Evolutionary conservation across 2,797 vertebrate species (phyloP), one percentile per base, ranked within the genome.

Genomic region (Platyrinchus mystaceus): DNA sequence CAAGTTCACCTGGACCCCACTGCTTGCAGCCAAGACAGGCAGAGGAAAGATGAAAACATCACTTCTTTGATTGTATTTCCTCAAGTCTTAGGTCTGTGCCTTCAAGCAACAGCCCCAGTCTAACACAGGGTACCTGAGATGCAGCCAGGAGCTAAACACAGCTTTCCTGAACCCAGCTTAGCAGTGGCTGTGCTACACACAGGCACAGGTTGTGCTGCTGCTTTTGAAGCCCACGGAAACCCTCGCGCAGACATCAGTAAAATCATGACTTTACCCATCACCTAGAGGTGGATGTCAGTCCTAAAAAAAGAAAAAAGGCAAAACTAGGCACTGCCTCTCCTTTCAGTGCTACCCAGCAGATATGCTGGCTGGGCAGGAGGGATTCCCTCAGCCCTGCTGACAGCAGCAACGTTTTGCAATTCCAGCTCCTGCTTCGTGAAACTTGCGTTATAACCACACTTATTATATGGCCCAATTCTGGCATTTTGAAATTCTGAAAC

Each of bases 331-430:
- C 12, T 67, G 82, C 14, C 24, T 88, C 64, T 89, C 39, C 21
- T 82, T 59, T 49, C 75, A 36, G 16, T 46, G 41, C 30, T 50
- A 55, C 36, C 27, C 63, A 86, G 84, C 47, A 85, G 70, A 81
- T 16, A 18, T 2, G 6, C 39, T n/a, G 26, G 56, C 60, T 3
- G 1, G 71, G 62, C 76, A 90, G 47, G 24, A 70, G 53, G 47
- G 50, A 64, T 71, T 90, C 79, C 73, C 59, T 75, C 56, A 73
- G 64, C 53, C 53, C 75, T 64, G 44, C 53, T 75, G 82, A 91
- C 82, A 75, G 58, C 59, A 76, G 39, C 2, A 7, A 23, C 15
- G 37, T 36, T 74, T 79, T 39, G 56, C 27, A 74, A 46, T 52
- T 83, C 68, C 36, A 85, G 49, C 13, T 78, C 43, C 53, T 37